These are phyloP conservation scores for Eupeodes corollae DNA, from an alignment of 1,140 invertebrate genomes.

Conservation along the genomic window DNA sequence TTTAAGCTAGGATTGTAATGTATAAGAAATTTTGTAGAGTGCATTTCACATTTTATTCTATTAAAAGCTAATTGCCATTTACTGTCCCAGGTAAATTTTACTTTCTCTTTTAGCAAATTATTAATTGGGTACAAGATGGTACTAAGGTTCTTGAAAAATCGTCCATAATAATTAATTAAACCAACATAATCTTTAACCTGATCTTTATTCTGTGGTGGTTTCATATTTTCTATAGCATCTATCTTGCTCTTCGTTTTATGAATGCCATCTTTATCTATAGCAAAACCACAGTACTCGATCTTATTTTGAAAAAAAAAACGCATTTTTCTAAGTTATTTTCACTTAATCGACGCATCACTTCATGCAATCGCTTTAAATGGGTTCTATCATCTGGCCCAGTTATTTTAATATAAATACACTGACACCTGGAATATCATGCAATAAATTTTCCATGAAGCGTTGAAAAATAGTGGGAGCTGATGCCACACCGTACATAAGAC, in stretches of 20 bases:
- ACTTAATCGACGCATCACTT: too few relatives aligned
- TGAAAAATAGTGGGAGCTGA: slow-evolving; percentile 20
- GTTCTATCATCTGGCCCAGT: slow-evolving; percentile 3
- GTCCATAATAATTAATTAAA: too few relatives aligned
- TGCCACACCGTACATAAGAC: slow-evolving; percentile 14
- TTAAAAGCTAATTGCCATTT: too few relatives aligned
- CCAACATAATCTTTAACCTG: too few relatives aligned
- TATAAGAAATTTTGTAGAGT: slow-evolving; percentile 22
- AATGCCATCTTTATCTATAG: background rate
- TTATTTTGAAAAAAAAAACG: too few relatives aligned
- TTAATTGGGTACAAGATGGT: too few relatives aligned
- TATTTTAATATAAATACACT: slow-evolving; percentile 18
- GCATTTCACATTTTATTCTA: slow-evolving; percentile 17
- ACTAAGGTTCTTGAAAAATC: too few relatives aligned
- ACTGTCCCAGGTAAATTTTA: too few relatives aligned
- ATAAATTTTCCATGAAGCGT: slow-evolving; percentile 15
- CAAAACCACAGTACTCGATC: too few relatives aligned
- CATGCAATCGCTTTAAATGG: too few relatives aligned
- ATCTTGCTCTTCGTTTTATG: background rate
- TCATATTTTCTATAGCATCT: slow-evolving; percentile 1
- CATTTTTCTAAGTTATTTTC: background rate
- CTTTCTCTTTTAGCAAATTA: too few relatives aligned
- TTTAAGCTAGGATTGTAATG: slow-evolving; percentile 38
- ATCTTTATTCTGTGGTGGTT: background rate
- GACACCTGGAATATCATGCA: slow-evolving; percentile 12